These are phyloP conservation scores for Myioborus miniatus DNA, from an alignment of 2,797 vertebrate genomes.

Conservation along the genomic window DNA sequence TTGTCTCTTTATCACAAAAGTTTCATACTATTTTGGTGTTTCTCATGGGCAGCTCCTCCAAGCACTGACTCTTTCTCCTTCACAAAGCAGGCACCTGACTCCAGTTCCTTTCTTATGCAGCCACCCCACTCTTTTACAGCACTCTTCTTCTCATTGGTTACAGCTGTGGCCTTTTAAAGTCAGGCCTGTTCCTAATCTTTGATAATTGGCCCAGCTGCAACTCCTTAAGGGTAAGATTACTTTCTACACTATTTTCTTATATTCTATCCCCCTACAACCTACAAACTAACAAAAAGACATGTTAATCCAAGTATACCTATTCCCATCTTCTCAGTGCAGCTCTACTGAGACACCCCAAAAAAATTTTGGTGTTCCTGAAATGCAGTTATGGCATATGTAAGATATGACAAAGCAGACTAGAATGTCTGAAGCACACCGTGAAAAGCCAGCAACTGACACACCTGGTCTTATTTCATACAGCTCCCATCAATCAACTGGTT, in stretches of 20 bases:
- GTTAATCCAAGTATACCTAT: neutral
- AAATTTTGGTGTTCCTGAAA: neutral
- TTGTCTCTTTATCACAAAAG: too few relatives aligned
- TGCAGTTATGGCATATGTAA: neutral
- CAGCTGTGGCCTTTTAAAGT: neutral
- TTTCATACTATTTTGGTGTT: too few relatives aligned
- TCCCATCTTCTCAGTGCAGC: neutral
- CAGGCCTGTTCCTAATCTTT: neutral
- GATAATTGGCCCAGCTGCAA: neutral
- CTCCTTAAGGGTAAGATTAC: neutral
- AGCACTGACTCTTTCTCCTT: too few relatives aligned
- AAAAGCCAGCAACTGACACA: neutral
- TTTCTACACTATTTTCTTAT: neutral
- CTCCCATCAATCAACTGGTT: neutral
- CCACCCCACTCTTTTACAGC: neutral
- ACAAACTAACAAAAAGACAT: neutral
- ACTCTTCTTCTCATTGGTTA: neutral
- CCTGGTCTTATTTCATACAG: neutral
- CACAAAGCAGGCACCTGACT: too few relatives aligned
- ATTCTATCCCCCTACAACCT: too few relatives aligned
- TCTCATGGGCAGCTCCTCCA: accelerated
- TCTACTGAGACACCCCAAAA: neutral
- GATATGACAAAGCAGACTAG: neutral
- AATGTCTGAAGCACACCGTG: neutral
- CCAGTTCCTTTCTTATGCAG: too few relatives aligned